phyloP scores from a whole-genome alignment of 2,888 invertebrate genomes.

The Polydrusus tereticollis region DNA sequence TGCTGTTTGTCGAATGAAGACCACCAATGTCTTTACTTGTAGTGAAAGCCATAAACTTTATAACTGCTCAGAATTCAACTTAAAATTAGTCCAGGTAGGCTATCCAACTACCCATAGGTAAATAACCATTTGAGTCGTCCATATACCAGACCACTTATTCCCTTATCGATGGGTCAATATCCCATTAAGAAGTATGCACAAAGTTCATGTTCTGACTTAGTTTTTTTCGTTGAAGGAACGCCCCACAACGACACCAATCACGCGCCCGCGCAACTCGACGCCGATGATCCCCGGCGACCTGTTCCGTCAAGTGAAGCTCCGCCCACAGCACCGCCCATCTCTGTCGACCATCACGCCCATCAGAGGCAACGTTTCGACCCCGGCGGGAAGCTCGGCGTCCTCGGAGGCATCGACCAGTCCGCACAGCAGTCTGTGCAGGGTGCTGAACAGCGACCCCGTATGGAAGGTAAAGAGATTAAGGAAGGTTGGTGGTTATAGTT shows the following conservation, averaged over 20 bases:
- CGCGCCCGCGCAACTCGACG: slow-evolving; percentile 45
- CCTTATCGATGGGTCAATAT: no score
- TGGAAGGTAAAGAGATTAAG: slow-evolving; percentile 61
- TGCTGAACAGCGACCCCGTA: slow-evolving; percentile 58
- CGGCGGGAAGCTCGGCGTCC: slow-evolving; percentile 43
- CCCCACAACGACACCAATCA: slow-evolving; percentile 33
- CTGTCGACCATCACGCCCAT: slow-evolving; percentile 6
- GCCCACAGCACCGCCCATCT: slow-evolving; percentile 55
- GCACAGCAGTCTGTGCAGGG: slow-evolving; percentile 58
- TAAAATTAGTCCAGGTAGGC: no score
- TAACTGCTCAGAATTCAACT: no score
- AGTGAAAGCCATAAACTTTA: no score
- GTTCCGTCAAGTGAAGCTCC: slow-evolving; percentile 61
- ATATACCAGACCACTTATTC: no score
- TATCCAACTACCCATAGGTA: no score
- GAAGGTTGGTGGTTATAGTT: slow-evolving; percentile 59
- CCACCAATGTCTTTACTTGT: no score
- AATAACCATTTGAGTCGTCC: no score
- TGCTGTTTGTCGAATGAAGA: no score
- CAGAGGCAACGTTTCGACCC: slow-evolving; percentile 8
- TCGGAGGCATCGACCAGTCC: slow-evolving; percentile 58
- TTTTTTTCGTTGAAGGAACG: no score
- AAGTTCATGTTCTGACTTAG: no score
- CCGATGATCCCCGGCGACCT: slow-evolving; percentile 60
- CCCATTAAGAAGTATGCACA: no score